Evolutionary conservation across 2,888 invertebrate genomes (phyloP), one percentile per base, ranked within the genome.

Genomic region (Microctonus aethiopoides): DNA sequence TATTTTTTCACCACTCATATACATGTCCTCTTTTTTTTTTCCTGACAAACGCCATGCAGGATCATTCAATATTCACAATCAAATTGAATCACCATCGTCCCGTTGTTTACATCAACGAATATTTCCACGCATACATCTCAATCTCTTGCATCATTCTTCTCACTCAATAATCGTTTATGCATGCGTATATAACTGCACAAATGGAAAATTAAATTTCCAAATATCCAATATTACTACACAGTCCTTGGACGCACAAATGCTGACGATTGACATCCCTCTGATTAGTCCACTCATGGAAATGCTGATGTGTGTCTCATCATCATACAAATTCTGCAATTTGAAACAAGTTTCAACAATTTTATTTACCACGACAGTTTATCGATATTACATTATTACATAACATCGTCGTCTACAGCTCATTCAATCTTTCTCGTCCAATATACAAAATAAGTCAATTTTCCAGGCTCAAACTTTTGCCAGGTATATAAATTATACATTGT

Each of bases 41-140:
- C 16, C 13, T 39, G 3, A 39, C 39, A n/a, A 39, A 39, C 16
- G 57, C 16, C 13, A 29, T 9, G 10, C n/a, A 20, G 9, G 11
- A 62, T 62, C 46, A 62, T n/a, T 62, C 29, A 10, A 29, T 29
- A 62, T 51, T 10, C 51, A 20, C 62, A 10, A 46, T n/a, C 39
- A 51, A 62, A 62, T 62, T 62, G 26, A 62, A 62, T 62, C 26
- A 26, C 20, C 24, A 16, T 26, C 26, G 16, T 16, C 20, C 51
- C 51, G 26, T 39, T 46, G 16, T 16, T 20, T n/a, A 16, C 29
- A 62, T 39, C 41, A 13, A 61, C 16, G 9, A 24, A 36, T 41
- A 61, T 29, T 51, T 26, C n/a, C 32, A 29, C 24, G 20, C 9
- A 20, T n/a, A n/a, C 24, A 32, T 10, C 41, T 24, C 4, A 20